phyloP scores from a whole-genome alignment of 2,113 vertebrate species.

The Anseranas semipalmata region DNA sequence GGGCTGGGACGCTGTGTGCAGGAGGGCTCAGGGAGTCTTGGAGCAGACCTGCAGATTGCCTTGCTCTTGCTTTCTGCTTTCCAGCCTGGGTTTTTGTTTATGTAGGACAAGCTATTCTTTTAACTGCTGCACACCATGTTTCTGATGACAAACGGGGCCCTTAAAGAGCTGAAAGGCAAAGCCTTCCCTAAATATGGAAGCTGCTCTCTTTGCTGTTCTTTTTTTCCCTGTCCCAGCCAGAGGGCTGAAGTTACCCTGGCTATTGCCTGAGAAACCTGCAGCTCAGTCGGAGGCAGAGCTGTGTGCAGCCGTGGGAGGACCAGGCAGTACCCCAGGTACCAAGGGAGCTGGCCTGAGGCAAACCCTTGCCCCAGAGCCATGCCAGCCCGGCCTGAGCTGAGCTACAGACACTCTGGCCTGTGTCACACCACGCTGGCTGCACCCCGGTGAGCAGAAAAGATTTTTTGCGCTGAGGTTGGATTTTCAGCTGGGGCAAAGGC shows the following conservation, averaged over 20 bases:
- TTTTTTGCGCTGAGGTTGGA: neutral
- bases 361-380: neutral
- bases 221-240: neutral
- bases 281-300: neutral
- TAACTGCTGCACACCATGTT: neutral
- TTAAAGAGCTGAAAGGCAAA: neutral
- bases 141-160: neutral
- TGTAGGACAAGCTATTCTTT: neutral
- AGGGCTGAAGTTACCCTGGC: neutral
- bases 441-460: neutral
- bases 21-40: neutral
- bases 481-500: neutral
- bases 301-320: neutral
- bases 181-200: neutral
- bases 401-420: neutral
- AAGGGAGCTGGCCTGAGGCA: neutral
- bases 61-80: neutral
- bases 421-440: accelerated
- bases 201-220: neutral
- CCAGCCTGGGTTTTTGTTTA: neutral
- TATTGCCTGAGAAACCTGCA: neutral
- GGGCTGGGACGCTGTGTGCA: neutral
- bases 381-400: neutral
- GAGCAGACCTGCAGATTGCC: neutral
- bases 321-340: neutral